These are phyloP conservation scores for Laticauda laticaudata DNA, from an alignment of 2,113 vertebrate species.

Conservation along the genomic window DNA sequence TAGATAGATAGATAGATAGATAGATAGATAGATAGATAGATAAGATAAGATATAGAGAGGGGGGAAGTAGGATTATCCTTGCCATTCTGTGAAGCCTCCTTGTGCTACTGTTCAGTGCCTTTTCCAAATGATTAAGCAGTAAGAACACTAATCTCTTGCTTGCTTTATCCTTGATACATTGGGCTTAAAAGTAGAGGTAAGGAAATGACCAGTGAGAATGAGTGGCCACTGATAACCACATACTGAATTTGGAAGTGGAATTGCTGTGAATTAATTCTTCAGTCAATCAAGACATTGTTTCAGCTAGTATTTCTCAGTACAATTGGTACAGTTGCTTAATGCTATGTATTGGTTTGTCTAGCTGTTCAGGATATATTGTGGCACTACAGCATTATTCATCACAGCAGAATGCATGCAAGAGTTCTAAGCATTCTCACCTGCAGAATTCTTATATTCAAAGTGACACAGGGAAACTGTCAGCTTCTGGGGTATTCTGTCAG, in stretches of 20 bases:
- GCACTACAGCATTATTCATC: neutral
- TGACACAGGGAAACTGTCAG: neutral
- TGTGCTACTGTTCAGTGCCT: neutral
- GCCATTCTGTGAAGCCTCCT: neutral
- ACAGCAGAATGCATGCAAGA: neutral
- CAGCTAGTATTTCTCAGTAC: neutral
- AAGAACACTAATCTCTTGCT: neutral
- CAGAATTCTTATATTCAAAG: slow-evolving; percentile 22
- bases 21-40: too few species aligned
- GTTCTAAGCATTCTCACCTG: neutral
- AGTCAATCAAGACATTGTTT: neutral
- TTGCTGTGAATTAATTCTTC: neutral
- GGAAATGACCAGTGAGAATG: neutral
- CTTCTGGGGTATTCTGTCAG: slow-evolving; percentile 16
- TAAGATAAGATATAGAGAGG: too few species aligned
- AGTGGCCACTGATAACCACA: neutral
- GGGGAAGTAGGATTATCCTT: neutral
- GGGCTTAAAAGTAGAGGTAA: neutral
- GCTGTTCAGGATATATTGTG: neutral
- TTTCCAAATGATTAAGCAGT: neutral
- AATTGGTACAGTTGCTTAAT: slow-evolving; percentile 17
- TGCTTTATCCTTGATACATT: neutral
- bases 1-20: too few species aligned
- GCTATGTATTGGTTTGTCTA: neutral
- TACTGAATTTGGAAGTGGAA: neutral